These are phyloP conservation scores for Gryon sp. DNA, from an alignment of 1,140 invertebrate genomes.

Conservation along the genomic window DNA sequence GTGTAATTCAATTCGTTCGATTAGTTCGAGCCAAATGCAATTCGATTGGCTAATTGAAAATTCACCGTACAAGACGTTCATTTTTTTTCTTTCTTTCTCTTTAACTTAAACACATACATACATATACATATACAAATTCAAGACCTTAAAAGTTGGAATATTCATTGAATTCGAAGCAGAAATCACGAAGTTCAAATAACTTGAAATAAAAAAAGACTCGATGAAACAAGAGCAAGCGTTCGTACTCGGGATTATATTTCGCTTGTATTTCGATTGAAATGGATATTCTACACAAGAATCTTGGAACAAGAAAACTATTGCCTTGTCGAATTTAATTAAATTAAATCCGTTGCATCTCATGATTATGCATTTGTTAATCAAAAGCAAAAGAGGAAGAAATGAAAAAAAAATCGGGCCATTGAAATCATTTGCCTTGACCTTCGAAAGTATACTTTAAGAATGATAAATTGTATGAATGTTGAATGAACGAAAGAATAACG, in stretches of 20 bases:
- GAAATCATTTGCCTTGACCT: no score
- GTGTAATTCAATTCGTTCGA: not conserved
- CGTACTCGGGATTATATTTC: slow-evolving; percentile 70
- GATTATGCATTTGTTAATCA: no score
- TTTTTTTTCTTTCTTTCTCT: not conserved
- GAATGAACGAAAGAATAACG: slow-evolving; percentile 25
- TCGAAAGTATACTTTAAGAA: no score
- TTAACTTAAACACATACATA: no score
- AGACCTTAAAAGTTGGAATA: slow-evolving; percentile 22
- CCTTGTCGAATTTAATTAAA: slow-evolving; percentile 12
- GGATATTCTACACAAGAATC: slow-evolving; percentile 71
- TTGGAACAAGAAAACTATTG: slow-evolving; percentile 5
- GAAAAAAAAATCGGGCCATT: no score
- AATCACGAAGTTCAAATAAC: slow-evolving; percentile 19
- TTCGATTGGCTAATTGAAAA: slow-evolving; percentile 25
- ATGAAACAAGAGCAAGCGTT: slow-evolving; percentile 35
- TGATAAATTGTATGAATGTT: slow-evolving; percentile 38
- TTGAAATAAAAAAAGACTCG: slow-evolving; percentile 28
- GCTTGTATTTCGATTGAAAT: slow-evolving; percentile 72
- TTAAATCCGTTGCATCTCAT: no score
- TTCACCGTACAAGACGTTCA: not conserved
- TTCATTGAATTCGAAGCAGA: slow-evolving; percentile 41
- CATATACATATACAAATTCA: no score
- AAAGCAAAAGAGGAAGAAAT: no score
- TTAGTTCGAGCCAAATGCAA: not conserved